Base-by-base conservation (phyloP, 2,888 invertebrate species). In the Ormyrus nitidulus region DNA sequence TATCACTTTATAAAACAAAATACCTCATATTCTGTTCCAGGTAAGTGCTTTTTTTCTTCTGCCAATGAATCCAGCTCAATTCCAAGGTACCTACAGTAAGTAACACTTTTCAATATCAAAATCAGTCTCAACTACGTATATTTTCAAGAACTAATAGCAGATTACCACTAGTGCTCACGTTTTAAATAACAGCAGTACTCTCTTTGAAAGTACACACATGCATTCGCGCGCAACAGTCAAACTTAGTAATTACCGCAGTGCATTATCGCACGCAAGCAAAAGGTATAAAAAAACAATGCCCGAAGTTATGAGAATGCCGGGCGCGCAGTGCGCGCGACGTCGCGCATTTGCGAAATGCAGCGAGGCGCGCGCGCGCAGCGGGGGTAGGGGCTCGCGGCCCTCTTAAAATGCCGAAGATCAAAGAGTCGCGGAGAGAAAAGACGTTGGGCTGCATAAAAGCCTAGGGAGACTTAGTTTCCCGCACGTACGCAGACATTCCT, bases 401-500 rank as follows among this genome's bases (percentile, higher is more conserved):
- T 77, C 76, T 77, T 68, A 72, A 72, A 71, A 77, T 59, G 48
- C 44, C 76, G 19, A 80, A 80, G 80, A 80, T 80, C 80, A 80
- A 80, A 80, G 76, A 66, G 68, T 68, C 66, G 54, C 13, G 44
- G 9, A 53, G 58, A 72, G 76, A 66, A 77, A 79, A 70, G 72
- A 80, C 56, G 58, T 51, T 61, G 51, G 48, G 19, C 9, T 13
- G 72, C 61, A 65, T 79, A 75, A 79, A 79, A 79, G 61, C 69
- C 59, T n/a, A 13, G 11, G 34, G 11, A 62, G 62, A 76, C 76
- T 76, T 62, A 13, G 49, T 76, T 70, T 69, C 34, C 8, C 9
- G 5, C 44, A 8, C 10, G 19, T 19, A 56, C 44, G n/a, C 68
- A n/a, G 34, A 34, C 10, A 44, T 68, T 59, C 51, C 66, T 59